A percentile compares a stretch with the other conserved stretches of the same genome.
Evolutionary conservation across 2,113 vertebrate species (phyloP).

Genomic region (Hiodon tergisus): DNA sequence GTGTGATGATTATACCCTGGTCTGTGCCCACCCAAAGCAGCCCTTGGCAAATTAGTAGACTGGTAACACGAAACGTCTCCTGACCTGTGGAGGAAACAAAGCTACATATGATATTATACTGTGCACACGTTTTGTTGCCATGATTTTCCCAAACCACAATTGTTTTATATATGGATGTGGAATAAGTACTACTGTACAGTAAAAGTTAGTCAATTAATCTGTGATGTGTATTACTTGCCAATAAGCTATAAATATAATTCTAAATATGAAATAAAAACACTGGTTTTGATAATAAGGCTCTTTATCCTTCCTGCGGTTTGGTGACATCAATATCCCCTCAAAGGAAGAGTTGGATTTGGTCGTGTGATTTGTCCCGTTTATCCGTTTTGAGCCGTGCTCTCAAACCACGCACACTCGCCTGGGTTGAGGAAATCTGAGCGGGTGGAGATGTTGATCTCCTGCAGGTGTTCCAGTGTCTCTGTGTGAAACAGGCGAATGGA

Average conservation of each 20-base stretch:
- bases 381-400: not conserved
- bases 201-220: no score
- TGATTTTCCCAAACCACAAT: no score
- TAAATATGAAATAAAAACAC: no score
- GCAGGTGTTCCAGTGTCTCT: conserved; percentile 74
- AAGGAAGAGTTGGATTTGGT: not conserved
- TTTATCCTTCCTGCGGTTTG: no score
- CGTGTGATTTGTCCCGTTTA: not conserved
- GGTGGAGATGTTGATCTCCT: conserved; percentile 82
- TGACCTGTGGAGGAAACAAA: conserved; percentile 54
- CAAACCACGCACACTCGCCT: conserved; percentile 51
- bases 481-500: conserved; percentile 83
- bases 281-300: not conserved
- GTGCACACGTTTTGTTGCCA: no score
- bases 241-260: no score
- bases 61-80: conserved; percentile 67
- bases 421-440: conserved; percentile 69
- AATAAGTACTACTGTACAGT: no score
- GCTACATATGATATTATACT: not conserved
- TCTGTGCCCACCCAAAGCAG: conserved; percentile 80
- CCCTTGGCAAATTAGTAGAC: conserved; percentile 78
- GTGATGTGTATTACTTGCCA: no score
- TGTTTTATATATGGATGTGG: no score
- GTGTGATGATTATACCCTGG: conserved; percentile 71
- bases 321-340: no score